These are phyloP conservation scores for Takifugu flavidus DNA, from an alignment of 2,113 vertebrate species.

Conservation along the genomic window DNA sequence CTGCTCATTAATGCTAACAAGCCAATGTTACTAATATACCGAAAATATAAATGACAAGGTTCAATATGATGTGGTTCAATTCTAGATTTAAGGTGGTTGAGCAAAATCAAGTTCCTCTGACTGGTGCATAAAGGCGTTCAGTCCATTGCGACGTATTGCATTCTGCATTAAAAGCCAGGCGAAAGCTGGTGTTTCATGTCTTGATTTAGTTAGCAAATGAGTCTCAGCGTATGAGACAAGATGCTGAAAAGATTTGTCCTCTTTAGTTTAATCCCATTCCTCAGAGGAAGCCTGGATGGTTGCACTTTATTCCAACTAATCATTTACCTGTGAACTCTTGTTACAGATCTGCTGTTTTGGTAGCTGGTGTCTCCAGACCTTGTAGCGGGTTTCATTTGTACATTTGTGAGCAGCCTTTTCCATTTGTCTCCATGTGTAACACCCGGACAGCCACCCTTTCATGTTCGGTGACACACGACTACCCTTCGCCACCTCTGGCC, in stretches of 20 bases:
- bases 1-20: slow-evolving; percentile 29
- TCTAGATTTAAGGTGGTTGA: too few relatives aligned
- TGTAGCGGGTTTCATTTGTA: slow-evolving; percentile 5
- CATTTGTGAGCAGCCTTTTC: slow-evolving; percentile 9
- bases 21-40: slow-evolving; percentile 27
- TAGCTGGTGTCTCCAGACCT: neutral
- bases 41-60: neutral
- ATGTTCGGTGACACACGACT: slow-evolving; percentile 10
- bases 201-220: neutral
- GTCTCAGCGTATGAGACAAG: neutral
- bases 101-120: too few relatives aligned
- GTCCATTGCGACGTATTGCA: too few relatives aligned
- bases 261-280: neutral
- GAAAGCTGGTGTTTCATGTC: neutral
- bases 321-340: too few relatives aligned
- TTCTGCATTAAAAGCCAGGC: neutral
- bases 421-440: neutral
- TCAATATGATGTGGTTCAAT: too few relatives aligned
- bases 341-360: too few relatives aligned
- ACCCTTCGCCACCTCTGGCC: neutral
- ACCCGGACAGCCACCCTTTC: slow-evolving; percentile 16
- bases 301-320: too few relatives aligned
- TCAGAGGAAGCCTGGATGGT: neutral
- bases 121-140: too few relatives aligned
- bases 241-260: neutral